These are phyloP conservation scores for Leptosomus discolor DNA, from an alignment of 2,113 vertebrate species.

Conservation along the genomic window DNA sequence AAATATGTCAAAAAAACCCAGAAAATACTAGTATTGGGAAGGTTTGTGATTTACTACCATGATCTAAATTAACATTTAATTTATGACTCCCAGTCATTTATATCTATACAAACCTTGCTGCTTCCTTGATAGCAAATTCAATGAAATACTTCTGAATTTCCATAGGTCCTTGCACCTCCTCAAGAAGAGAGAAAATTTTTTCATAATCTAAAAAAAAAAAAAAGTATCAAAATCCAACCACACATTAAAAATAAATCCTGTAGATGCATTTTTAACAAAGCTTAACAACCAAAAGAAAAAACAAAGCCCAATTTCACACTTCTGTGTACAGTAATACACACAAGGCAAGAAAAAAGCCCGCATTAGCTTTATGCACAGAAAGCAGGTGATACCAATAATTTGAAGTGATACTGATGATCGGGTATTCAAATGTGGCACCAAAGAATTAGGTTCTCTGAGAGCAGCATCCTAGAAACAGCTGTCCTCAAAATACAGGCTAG, in stretches of 20 bases:
- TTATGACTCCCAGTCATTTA: fast-evolving
- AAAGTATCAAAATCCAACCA: background rate
- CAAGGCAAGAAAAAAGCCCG: background rate
- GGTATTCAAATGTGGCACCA: background rate
- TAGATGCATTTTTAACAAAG: background rate
- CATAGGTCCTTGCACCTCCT: conserved; percentile 88
- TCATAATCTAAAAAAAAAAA: conserved; percentile 82
- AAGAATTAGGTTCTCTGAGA: background rate
- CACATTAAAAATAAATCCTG: background rate
- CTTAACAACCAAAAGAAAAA: background rate
- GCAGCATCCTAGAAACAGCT: background rate
- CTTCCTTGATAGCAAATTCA: conserved; percentile 95
- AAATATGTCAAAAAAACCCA: background rate
- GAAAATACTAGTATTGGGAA: background rate
- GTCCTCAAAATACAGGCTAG: background rate
- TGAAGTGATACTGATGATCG: background rate
- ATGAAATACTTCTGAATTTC: conserved; percentile 91
- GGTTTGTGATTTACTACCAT: background rate
- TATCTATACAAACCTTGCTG: conserved; percentile 82
- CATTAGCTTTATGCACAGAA: background rate
- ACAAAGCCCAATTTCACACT: background rate
- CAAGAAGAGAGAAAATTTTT: conserved; percentile 87
- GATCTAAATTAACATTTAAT: background rate
- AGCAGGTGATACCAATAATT: background rate
- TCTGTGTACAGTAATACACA: fast-evolving